Evolutionary conservation across 2,797 vertebrate genomes (phyloP).

Genomic region (Notamacropus eugenii): DNA sequence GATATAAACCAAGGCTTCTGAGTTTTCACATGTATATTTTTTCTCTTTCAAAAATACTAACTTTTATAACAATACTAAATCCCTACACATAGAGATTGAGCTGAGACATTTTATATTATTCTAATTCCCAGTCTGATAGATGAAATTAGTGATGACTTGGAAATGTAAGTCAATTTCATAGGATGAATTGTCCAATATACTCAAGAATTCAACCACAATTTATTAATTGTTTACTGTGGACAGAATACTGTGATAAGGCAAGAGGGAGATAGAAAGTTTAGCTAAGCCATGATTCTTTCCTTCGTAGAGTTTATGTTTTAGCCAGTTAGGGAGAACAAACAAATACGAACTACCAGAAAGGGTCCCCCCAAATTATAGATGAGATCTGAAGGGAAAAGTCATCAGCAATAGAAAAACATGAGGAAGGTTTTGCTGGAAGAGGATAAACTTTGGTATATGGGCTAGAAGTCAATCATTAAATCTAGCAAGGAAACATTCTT

Average conservation of each 20-base stretch:
- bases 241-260: neutral
- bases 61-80: neutral
- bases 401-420: neutral
- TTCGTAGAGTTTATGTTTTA: neutral
- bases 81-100: neutral
- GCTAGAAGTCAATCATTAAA: too few species aligned
- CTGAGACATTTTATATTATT: neutral
- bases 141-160: neutral
- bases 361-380: neutral
- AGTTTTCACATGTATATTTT: neutral
- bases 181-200: neutral
- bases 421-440: neutral
- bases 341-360: too few species aligned
- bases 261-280: neutral
- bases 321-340: neutral
- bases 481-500: neutral
- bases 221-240: neutral
- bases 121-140: neutral
- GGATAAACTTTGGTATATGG: neutral
- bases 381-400: neutral
- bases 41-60: neutral
- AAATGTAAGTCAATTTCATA: neutral
- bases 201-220: neutral
- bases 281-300: too few species aligned
- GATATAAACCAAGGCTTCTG: neutral